phyloP scores from a whole-genome alignment of 2,113 vertebrate species.

The Anguilla japonica region DNA sequence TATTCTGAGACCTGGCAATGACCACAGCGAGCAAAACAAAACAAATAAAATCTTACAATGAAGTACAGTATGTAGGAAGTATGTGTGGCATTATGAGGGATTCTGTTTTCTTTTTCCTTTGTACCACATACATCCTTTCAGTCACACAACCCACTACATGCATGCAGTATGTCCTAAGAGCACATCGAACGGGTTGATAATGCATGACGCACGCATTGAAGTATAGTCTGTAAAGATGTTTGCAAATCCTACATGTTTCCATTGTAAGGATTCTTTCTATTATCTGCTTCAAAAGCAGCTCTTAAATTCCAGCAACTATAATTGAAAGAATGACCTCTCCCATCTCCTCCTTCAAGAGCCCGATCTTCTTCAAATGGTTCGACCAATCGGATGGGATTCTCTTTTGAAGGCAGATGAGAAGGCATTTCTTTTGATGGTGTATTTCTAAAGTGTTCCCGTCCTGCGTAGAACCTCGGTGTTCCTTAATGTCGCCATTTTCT shows the following conservation, averaged over 20 bases:
- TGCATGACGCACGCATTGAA: background rate
- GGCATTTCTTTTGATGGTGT: background rate
- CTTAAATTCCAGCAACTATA: background rate
- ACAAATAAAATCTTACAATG: background rate
- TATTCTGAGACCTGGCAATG: background rate
- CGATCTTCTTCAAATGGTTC: background rate
- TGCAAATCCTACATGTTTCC: background rate
- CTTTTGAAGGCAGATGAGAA: background rate
- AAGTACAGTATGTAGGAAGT: background rate
- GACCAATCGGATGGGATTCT: background rate
- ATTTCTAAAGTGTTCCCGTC: background rate
- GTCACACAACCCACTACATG: too few species aligned
- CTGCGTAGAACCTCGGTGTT: background rate
- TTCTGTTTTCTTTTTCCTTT: too few species aligned
- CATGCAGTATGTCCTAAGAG: too few species aligned
- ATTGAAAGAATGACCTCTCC: background rate
- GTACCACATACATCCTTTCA: too few species aligned
- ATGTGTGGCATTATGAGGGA: background rate
- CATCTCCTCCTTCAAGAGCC: background rate
- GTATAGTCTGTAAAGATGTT: background rate
- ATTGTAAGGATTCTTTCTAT: background rate
- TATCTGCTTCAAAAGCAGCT: background rate
- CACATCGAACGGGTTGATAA: background rate
- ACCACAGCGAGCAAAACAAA: background rate
- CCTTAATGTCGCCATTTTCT: background rate